Base-by-base conservation (phyloP, 2,888 invertebrate genomes). In the Pecten maximus region DNA sequence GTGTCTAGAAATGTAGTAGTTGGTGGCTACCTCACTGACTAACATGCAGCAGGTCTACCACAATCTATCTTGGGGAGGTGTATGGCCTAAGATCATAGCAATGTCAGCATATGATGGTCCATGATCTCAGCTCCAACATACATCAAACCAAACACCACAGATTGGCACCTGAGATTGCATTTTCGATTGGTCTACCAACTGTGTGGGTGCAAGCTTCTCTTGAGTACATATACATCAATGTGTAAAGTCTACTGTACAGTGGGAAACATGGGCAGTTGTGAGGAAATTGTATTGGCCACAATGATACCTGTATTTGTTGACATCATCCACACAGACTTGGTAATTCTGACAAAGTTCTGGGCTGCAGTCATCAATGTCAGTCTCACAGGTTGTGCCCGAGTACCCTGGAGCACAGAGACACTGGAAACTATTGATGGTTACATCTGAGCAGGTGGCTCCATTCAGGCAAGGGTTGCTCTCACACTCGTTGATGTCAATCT, bases 321-420 rank as follows among this genome's bases (percentile, higher is more conserved):
- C 88, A 0, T 93, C 92, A 89, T 95, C 94, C 40, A 91, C 92
- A 97, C 99, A 99, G 92, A 98, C 98, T 94, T 98, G 99, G 88
- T 98, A 98, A 97, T 98, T 98, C 95, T 99, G 99, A 96, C 99
- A 99, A 0, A 98, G 98, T 96, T 99, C 98, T 0, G 98, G 98
- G 89, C 98, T 98, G 96, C 99, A 99, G 96, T 99, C 99, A 96
- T 99, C 98, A 88, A 99, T 98, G 95, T 99, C 98, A 0, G 98
- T 97, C 95, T 99, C 98, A 96, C 99, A 99, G 88, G 92, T 40
- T 40, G 54, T 40, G 1, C 94, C 94, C 16, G 90, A 91, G 89
- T 88, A 95, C 15, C 94, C 94, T 28, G 87, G 40, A 0, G 39
- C n/a, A 92, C 94, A 94, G 12, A 88, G 87, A 96, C 99, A 99